phyloP scores from a whole-genome alignment of 2,797 vertebrate genomes.

The Staurois parvus region DNA sequence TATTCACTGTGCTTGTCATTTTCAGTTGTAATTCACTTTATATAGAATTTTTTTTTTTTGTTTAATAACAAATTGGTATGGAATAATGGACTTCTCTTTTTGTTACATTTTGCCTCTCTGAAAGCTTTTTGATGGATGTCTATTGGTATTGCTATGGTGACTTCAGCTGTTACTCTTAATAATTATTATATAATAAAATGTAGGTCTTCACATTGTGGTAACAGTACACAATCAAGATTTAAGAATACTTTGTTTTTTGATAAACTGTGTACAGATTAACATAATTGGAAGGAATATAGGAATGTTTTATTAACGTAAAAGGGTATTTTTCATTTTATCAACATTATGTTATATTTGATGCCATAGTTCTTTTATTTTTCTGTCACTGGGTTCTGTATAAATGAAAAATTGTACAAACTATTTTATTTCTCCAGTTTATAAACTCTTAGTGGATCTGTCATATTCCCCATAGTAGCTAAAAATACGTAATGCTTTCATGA shows the following conservation, averaged over 20 bases:
- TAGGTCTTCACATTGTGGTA: neutral
- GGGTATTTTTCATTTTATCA: too few relatives aligned
- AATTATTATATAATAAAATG: neutral
- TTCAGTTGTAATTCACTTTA: constrained; percentile 6
- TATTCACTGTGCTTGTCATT: constrained; percentile 21
- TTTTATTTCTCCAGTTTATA: too few relatives aligned
- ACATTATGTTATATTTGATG: too few relatives aligned
- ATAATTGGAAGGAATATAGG: neutral
- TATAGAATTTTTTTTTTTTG: neutral
- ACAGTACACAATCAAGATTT: neutral
- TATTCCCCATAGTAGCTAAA: too few relatives aligned
- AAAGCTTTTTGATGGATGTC: neutral
- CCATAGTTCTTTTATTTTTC: too few relatives aligned
- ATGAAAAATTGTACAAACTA: too few relatives aligned
- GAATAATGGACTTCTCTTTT: constrained; percentile 7
- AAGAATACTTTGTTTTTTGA: neutral
- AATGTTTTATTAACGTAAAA: too few relatives aligned
- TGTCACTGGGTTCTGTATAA: too few relatives aligned
- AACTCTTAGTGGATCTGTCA: too few relatives aligned
- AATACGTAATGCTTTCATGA: too few relatives aligned
- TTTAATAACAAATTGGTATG: neutral
- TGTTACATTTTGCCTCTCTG: neutral
- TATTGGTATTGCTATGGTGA: neutral
- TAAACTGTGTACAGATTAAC: neutral
- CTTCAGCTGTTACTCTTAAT: neutral